These are phyloP conservation scores for Deilephila porcellus DNA, from an alignment of 2,888 invertebrate species.

Conservation along the genomic window DNA sequence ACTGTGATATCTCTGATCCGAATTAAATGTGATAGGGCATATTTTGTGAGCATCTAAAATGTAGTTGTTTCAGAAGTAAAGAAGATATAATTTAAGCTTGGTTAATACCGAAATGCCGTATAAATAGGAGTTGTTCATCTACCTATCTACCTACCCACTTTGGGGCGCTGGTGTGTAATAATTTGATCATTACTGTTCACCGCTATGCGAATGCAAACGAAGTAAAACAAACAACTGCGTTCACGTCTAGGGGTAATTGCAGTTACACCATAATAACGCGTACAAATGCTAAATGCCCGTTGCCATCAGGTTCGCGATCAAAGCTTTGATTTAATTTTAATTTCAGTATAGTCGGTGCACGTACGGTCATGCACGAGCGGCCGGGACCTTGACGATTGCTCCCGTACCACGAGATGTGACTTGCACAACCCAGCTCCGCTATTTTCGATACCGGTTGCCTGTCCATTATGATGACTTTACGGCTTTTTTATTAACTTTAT, in stretches of 20 bases:
- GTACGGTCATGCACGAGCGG: conserved; percentile 72
- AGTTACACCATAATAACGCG: conserved; percentile 17
- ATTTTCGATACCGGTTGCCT: conserved; percentile 63
- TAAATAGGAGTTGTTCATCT: too few relatives aligned
- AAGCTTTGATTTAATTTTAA: conserved; percentile 55
- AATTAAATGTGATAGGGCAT: too few relatives aligned
- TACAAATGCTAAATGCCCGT: conserved; percentile 25
- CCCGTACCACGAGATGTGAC: conserved; percentile 76
- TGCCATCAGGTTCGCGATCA: conserved; percentile 25
- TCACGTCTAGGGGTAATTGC: conserved; percentile 12
- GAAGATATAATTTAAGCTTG: too few relatives aligned
- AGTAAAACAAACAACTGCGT: conserved; percentile 19
- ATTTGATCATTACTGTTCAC: neutral
- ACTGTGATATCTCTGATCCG: too few relatives aligned
- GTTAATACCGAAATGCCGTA: too few relatives aligned
- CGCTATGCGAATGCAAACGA: too few relatives aligned
- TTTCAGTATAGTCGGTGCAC: conserved; percentile 61
- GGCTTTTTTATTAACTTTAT: conserved; percentile 49
- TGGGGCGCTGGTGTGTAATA: too few relatives aligned
- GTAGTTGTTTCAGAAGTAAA: too few relatives aligned
- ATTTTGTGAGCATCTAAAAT: too few relatives aligned
- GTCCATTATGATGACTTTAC: conserved; percentile 53
- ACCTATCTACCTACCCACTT: too few relatives aligned
- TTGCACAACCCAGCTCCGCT: conserved; percentile 73
- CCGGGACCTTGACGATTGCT: conserved; percentile 70